Base-by-base conservation (phyloP, 2,797 vertebrate genomes). In the Sandelia bainsii region DNA sequence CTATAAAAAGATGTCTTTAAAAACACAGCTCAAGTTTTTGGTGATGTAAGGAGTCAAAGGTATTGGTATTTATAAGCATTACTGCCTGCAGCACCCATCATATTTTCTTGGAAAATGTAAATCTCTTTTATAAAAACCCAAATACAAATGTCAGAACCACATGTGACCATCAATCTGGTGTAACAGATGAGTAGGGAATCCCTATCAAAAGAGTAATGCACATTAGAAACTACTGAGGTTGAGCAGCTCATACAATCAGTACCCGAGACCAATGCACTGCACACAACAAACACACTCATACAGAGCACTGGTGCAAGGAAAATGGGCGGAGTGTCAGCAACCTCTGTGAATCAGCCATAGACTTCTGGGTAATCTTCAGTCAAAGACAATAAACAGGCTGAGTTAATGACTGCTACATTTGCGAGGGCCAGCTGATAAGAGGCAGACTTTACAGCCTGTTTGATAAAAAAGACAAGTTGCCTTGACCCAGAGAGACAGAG, bases 331-430 rank as follows among this genome's bases (percentile, higher is more conserved):
- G 62, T 84, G 79, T 81, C 83, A 86, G 77, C 62, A 52, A 86
- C 79, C 90, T 85, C 87, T 82, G 75, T 69, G 75, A 87, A 86
- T 83, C 54, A 84, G 83, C 82, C 75, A 81, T 23, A 73, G 70
- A 53, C 82, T 74, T 84, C 77, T 79, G 50, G 79, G 85, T 88
- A 87, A 88, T 91, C 89, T 92, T 87, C 85, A 87, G 80, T 84
- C 81, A 83, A 77, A 83, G 88, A 83, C 79, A 84, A 87, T 91
- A 90, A 91, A 92, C 87, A 89, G 81, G 82, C 80, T 17, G 32
- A 81, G 89, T 91, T 91, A 93, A 92, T 87, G 87, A 91, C 85
- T 89, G 82, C 83, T 66, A 71, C 78, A 76, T 76, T 84, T 48
- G 39, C 80, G 69, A 68, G 39, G 71, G 75, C 72, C 61, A 53